Base-by-base conservation (phyloP, 2,888 invertebrate genomes). In the Epinotia brunnichana region DNA sequence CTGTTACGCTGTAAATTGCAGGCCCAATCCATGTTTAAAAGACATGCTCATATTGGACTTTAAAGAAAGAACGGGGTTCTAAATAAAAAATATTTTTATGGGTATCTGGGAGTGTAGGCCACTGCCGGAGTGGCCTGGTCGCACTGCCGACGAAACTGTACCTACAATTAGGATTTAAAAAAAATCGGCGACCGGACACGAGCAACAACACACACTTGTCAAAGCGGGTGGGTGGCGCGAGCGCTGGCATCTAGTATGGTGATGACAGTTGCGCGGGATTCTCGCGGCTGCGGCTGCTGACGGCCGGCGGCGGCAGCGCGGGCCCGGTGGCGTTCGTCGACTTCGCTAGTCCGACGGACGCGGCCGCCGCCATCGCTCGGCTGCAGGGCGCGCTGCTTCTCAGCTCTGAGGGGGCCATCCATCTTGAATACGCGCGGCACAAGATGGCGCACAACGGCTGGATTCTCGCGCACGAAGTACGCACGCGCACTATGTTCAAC, bases 361-460 rank as follows among this genome's bases (percentile, higher is more conserved):
- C 99, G 86, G 95, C 97, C 88, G 96, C 97, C 87, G 99, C 98
- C 85, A 96, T 99, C 96, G 96, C 96, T 87, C 95, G 97, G 86
- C 96, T 99, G 85, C 99, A 99, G 94, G 99, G 99, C 90, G 97
- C 98, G 91, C 96, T 97, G 94, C 96, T 99, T 87, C 96, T 98
- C 91, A 98, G 98, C 92, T 98, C 98, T 81, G 97, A 99, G 91
- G 98, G 98, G 83, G 98, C 98, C 89, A 98, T 99, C 92, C 97
- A 99, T 92, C 98, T 99, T 94, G 99, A 99, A 95, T 99, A 97
- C 95, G 99, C 99, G 93, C 98, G 98, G 95, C 98, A 97, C 94
- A 99, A 99, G 96, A 98, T 99, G 98, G 97, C 98, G 89, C 94
- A 93, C 94, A 94, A 93, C 91, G 93, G 93, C 90, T 93, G 94